phyloP scores from a whole-genome alignment of 1,140 invertebrate species.

The Danaus plexippus region DNA sequence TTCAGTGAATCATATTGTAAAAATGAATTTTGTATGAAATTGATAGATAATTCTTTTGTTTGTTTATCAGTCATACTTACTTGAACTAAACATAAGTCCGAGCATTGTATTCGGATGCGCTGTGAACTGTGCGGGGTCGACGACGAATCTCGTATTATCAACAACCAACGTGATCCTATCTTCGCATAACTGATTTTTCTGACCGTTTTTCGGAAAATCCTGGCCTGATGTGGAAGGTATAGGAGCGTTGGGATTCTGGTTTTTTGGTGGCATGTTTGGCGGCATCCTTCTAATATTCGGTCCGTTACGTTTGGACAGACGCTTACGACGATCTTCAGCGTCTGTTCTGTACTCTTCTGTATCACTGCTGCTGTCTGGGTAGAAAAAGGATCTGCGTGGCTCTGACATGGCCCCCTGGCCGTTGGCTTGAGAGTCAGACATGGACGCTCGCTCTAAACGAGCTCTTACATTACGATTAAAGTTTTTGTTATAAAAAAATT shows the following conservation, averaged over 20 bases:
- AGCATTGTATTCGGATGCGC: conserved; percentile 94
- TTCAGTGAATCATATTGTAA: too few relatives aligned
- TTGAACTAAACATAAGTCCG: conserved; percentile 97
- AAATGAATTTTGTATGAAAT: too few relatives aligned
- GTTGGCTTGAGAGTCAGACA: conserved; percentile 55
- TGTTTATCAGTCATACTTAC: conserved; percentile 40
- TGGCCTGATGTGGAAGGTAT: conserved; percentile 54
- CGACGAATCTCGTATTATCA: conserved; percentile 92
- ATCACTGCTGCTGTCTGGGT: conserved; percentile 61
- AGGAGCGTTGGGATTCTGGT: conserved; percentile 35
- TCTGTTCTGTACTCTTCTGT: conserved; percentile 58
- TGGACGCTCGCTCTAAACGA: conserved; percentile 48
- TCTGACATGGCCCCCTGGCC: conserved; percentile 62
- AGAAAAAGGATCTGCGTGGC: conserved; percentile 49
- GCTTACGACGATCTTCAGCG: conserved; percentile 52
- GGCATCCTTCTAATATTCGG: conserved; percentile 37
- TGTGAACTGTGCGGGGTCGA: conserved; percentile 92
- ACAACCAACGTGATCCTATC: conserved; percentile 92
- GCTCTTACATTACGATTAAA: conserved; percentile 50
- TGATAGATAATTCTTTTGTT: too few relatives aligned
- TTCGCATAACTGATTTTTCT: conserved; percentile 70
- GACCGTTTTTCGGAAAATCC: conserved; percentile 42
- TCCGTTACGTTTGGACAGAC: conserved; percentile 55
- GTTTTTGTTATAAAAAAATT: conserved; percentile 1
- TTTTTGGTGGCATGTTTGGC: conserved; percentile 44